phyloP scores from a whole-genome alignment of 1,140 invertebrate species.

The Caerostris darwini region DNA sequence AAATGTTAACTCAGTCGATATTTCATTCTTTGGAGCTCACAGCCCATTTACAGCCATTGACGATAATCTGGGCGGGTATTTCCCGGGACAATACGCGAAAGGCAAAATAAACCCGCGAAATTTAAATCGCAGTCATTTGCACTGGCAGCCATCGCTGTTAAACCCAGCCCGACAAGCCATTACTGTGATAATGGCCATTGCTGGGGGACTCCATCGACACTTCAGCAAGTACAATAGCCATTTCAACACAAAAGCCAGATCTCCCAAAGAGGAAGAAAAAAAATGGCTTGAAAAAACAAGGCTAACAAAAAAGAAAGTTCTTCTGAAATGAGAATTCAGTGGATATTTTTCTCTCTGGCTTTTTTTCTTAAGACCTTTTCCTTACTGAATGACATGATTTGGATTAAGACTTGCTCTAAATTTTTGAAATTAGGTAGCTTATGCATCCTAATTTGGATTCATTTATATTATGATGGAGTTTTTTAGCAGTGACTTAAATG shows the following conservation, averaged over 20 bases:
- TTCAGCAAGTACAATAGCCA: constrained; percentile 32
- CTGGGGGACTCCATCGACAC: not conserved
- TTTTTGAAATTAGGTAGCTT: not conserved
- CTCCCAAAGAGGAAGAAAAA: not conserved
- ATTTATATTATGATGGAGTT: too few relatives aligned
- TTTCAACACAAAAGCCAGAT: constrained; percentile 22
- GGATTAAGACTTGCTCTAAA: not conserved
- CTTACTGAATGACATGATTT: not conserved
- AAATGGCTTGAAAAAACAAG: not conserved
- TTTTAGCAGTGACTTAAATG: not conserved
- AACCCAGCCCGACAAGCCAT: not conserved
- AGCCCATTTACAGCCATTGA: constrained; percentile 31
- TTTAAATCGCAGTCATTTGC: not conserved
- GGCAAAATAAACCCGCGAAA: constrained; percentile 39
- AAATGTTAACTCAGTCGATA: constrained; percentile 18
- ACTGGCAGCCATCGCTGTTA: not conserved
- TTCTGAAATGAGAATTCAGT: constrained; percentile 8
- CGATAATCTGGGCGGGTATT: constrained; percentile 1
- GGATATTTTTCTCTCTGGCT: not conserved
- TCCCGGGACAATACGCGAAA: constrained; percentile 19
- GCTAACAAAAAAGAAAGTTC: too few relatives aligned
- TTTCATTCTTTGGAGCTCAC: constrained; percentile 28
- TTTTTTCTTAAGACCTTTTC: not conserved
- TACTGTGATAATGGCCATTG: constrained; percentile 16
- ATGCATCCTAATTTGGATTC: not conserved